These are phyloP conservation scores for Telmatherina bonti DNA, from an alignment of 2,797 vertebrate species.

Conservation along the genomic window DNA sequence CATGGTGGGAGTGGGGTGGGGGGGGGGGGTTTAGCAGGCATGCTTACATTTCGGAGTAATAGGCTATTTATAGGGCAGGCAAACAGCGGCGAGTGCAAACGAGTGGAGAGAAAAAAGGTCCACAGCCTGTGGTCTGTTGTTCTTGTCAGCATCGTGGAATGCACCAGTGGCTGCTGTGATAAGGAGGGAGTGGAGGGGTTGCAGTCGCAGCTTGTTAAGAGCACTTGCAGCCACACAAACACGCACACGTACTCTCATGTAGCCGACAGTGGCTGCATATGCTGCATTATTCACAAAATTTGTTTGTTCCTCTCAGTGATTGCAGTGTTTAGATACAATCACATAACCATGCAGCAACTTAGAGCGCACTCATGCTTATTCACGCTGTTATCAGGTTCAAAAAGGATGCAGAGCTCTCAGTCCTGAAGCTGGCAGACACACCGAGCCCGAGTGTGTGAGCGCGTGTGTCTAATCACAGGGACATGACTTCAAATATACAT, in stretches of 20 bases:
- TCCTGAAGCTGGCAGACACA: slow-evolving; percentile 14
- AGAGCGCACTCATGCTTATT: slow-evolving; percentile 30
- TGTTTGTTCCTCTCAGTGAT: not conserved
- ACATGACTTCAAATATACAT: slow-evolving; percentile 14
- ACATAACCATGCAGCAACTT: not conserved
- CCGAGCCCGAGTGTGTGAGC: slow-evolving; percentile 3
- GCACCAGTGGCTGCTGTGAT: slow-evolving; percentile 39
- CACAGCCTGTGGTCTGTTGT: slow-evolving; percentile 41
- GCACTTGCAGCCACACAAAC: not conserved
- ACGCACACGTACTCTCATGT: not conserved
- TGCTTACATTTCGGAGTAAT: slow-evolving; percentile 67
- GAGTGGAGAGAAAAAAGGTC: not conserved
- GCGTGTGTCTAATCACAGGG: slow-evolving; percentile 25
- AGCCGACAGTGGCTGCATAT: not conserved
- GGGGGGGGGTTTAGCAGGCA: slow-evolving; percentile 46
- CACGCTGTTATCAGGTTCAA: slow-evolving; percentile 41
- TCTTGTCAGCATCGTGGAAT: slow-evolving; percentile 53
- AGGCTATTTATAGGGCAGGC: slow-evolving; percentile 60
- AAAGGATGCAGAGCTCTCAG: slow-evolving; percentile 18
- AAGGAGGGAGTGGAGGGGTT: slow-evolving; percentile 22
- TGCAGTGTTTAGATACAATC: not conserved
- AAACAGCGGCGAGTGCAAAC: slow-evolving; percentile 12
- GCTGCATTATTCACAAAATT: not conserved
- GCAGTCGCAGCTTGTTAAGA: slow-evolving; percentile 17
- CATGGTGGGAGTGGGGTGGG: not conserved